These are phyloP conservation scores for Campaea margaritaria DNA, from an alignment of 2,888 invertebrate species.

Conservation along the genomic window DNA sequence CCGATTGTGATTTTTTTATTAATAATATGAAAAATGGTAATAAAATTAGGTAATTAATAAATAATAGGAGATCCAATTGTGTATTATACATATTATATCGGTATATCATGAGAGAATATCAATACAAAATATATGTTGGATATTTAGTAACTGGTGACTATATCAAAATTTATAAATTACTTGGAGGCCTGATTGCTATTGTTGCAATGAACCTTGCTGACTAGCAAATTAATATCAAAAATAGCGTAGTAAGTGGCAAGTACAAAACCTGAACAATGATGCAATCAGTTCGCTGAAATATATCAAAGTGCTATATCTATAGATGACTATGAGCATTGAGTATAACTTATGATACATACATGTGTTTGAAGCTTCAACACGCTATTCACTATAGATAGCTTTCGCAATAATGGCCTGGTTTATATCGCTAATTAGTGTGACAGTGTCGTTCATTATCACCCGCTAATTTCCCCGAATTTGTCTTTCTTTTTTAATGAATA, in stretches of 20 bases:
- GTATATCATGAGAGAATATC: constrained; percentile 44
- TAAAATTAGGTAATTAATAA: constrained; percentile 81
- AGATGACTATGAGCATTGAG: constrained; percentile 43
- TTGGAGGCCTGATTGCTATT: constrained; percentile 21
- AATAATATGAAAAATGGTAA: constrained; percentile 54
- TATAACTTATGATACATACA: constrained; percentile 24
- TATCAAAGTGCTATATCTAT: constrained; percentile 22
- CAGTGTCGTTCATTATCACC: too few species aligned
- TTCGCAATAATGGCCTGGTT: constrained; percentile 3
- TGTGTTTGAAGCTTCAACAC: constrained; percentile 14
- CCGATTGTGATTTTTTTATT: constrained; percentile 82
- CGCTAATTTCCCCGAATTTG: too few species aligned
- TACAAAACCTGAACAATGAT: constrained; percentile 2
- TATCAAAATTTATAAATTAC: constrained; percentile 27
- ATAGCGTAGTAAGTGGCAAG: not conserved
- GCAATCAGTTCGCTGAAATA: constrained; percentile 17
- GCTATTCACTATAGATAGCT: constrained; percentile 1
- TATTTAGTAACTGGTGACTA: constrained; percentile 16
- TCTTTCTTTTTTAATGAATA: too few species aligned
- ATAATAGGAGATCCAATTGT: constrained; percentile 85
- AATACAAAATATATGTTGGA: constrained; percentile 31
- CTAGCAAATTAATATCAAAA: too few species aligned
- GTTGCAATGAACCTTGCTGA: not conserved
- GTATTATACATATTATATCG: constrained; percentile 75
- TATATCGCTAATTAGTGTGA: not conserved